Evolutionary conservation across 2,797 vertebrate genomes (phyloP).

Genomic region (Darevskia mixta): DNA sequence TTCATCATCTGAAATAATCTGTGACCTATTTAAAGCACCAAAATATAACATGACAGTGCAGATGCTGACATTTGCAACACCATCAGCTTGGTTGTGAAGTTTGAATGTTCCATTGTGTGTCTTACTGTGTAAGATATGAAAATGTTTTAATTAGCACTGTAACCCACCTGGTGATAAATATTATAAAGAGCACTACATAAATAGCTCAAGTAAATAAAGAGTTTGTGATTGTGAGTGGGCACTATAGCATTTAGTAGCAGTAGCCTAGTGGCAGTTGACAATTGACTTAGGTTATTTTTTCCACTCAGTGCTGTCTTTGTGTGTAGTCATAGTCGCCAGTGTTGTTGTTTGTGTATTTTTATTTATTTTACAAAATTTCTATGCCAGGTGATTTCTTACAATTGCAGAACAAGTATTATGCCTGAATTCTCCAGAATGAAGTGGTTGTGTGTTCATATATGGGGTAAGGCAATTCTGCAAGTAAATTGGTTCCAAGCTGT

Average conservation of each 20-base stretch:
- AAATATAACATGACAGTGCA: neutral
- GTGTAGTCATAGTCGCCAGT: neutral
- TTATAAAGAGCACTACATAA: neutral
- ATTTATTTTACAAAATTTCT: no score
- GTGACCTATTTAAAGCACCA: neutral
- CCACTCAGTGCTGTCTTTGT: neutral
- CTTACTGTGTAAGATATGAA: neutral
- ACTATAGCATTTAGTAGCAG: neutral
- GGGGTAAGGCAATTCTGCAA: no score
- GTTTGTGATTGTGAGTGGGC: neutral
- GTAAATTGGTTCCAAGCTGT: no score
- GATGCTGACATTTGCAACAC: neutral
- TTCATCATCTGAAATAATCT: neutral
- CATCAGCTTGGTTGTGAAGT: neutral
- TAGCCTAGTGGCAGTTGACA: neutral
- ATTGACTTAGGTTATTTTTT: neutral
- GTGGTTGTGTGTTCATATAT: no score
- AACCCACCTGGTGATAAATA: neutral
- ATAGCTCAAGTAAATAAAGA: neutral
- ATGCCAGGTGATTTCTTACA: no score
- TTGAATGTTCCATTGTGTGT: neutral
- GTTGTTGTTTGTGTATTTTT: neutral
- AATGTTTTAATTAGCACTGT: neutral
- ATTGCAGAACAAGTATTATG: no score
- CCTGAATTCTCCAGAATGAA: no score